Evolutionary conservation across 2,888 invertebrate species (phyloP), one percentile per base, ranked within the genome.

Genomic region (Leptopilina syphax): DNA sequence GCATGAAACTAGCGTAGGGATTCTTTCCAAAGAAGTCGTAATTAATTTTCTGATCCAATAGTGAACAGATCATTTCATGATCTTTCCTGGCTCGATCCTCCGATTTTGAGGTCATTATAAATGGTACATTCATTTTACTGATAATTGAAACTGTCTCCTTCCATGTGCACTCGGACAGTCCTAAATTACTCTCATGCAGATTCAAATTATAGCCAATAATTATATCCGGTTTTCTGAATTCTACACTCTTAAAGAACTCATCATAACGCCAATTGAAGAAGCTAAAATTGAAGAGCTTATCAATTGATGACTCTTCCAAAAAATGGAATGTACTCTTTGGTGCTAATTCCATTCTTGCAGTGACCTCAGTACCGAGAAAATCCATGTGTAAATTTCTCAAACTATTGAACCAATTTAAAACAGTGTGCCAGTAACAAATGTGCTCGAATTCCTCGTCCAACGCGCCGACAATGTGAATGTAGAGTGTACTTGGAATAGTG

Each of bases 131-230:
- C 12, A 65, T 13, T 65, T 34, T 34, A 24, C 6, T 27, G 12
- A 65, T 0, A 1, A 41, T 41, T 6, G 41, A n/a, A 12, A 66
- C 7, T 9, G 12, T 66, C 34, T 66, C 8, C n/a, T 41, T 4
- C 27, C 41, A 66, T 6, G 27, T 66, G 66, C 12, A 66, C 10
- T 66, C 41, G 12, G 54, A 44, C 44, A 44, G 0, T 44, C 13
- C 27, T 4, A 66, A 7, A 66, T 66, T 41, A 10, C 27, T 34
- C 67, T 86, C 86, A 12, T 84, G 83, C 76, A 89, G 83, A 57
- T 87, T 86, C n/a, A 34, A 34, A 66, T 66, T 66, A 41, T 34
- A 66, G 7, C 66, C 34, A 7, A 65, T 27, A 9, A 65, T 12
- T 9, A 66, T 41, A 7, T 66, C 41, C 7, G 41, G 66, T 13